Conservation (phyloP, 1,140 invertebrate species). For the Rhopalosiphum maidis region DNA sequence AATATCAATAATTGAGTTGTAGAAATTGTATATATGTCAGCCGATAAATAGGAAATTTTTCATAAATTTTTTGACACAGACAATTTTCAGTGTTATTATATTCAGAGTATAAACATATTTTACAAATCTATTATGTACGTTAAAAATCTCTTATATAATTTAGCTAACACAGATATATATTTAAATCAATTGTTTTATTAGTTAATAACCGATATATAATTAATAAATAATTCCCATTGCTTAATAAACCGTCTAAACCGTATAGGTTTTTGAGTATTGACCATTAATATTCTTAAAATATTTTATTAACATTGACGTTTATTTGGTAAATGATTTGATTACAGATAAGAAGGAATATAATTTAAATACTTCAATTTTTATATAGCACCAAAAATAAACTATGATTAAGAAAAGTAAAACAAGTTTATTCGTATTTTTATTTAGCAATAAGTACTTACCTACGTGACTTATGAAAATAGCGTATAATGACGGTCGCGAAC, state of each 20-base stretch:
- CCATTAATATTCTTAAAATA: neutral
- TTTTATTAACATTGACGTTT: neutral
- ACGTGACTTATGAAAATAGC: neutral
- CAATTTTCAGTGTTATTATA: neutral
- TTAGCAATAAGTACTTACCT: neutral
- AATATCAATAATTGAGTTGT: neutral
- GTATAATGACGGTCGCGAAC: neutral
- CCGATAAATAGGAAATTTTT: neutral
- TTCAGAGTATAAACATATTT: neutral
- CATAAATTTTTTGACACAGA: neutral
- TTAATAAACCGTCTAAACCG: neutral
- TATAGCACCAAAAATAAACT: neutral
- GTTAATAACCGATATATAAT: neutral
- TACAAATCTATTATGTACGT: neutral
- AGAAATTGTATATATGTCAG: neutral
- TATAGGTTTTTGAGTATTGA: neutral
- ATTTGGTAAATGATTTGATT: neutral
- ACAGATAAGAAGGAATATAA: no score
- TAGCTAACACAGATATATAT: neutral
- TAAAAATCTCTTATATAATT: neutral
- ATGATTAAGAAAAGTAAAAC: neutral
- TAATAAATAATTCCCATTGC: neutral
- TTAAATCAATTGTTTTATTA: neutral
- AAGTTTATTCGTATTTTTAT: neutral
- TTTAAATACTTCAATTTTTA: neutral